Base-by-base conservation (phyloP, 2,888 invertebrate species). In the Sarcophaga carnaria region DNA sequence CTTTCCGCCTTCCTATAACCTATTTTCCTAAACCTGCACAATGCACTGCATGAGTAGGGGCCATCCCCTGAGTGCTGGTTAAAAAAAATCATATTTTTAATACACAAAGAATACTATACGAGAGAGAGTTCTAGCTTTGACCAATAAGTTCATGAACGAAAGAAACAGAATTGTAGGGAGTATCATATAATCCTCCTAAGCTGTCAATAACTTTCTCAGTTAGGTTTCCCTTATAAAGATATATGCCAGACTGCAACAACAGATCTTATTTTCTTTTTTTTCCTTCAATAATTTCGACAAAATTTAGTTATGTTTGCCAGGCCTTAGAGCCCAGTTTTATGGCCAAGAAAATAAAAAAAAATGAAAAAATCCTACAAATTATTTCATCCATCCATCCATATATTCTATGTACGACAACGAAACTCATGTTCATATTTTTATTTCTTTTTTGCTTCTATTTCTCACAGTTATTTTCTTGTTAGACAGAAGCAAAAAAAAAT, bases 251-350 rank as follows among this genome's bases (percentile, higher is more conserved):
- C 25, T 47, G 45, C n/a, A n/a, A 6, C 27, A 66, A 2, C 47
- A 71, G 64, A 71, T 71, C 67, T 69, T 62, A 20, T 62, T 64
- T 25, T 4, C 17, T n/a, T 10, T 17, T 25, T 37, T 37, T 37
- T 37, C 2, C 37, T 20, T 17, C 11, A 11, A 66, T 3, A 66
- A 66, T 22, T 25, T 17, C 60, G 20, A 27, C 37, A 77, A 60
- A 49, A 45, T 45, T 64, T 76, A 60, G 22, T 59, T 64, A 17
- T 80, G 2, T 72, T 66, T 76, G 45, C 59, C 10, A 66, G 69
- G 59, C 72, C 81, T 77, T 72, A 77, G 63, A 81, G 81, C 77
- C 67, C 78, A 81, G 69, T 74, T 69, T 74, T 59, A 59, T 74
- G 69, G 69, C 66, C 78, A 49, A 20, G 20, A 83, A 78, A 78